Evolutionary conservation across 2,113 vertebrate genomes (phyloP).

Genomic region (Prionailurus bengalensis): DNA sequence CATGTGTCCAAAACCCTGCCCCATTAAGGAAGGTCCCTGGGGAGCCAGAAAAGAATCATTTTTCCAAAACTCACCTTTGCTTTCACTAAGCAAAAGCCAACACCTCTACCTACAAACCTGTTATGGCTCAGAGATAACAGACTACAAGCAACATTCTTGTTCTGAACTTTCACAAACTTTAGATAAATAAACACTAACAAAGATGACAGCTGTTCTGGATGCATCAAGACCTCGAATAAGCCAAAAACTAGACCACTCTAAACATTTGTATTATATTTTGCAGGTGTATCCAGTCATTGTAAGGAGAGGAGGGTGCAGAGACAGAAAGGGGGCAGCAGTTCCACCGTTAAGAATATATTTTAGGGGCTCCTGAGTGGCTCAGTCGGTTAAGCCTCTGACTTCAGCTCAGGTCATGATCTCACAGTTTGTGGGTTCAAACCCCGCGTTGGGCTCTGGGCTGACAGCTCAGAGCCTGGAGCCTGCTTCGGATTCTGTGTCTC

Average conservation of each 20-base stretch:
- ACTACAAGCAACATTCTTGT: background rate
- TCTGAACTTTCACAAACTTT: background rate
- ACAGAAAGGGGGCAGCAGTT: background rate
- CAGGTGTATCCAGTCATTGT: background rate
- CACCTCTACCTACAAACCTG: background rate
- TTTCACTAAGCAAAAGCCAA: background rate
- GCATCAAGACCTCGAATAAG: background rate
- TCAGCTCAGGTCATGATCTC: background rate
- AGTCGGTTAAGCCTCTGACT: background rate
- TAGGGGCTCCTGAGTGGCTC: background rate
- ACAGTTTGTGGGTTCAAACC: background rate
- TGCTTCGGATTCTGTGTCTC: too few relatives aligned
- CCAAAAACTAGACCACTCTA: background rate
- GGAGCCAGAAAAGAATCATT: background rate
- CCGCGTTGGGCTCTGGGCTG: too few relatives aligned
- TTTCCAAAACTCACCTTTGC: constrained; percentile 8
- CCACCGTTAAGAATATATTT: background rate
- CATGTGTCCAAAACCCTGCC: background rate
- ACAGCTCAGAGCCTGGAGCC: too few relatives aligned
- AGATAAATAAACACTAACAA: background rate
- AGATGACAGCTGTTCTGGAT: background rate
- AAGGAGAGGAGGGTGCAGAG: background rate
- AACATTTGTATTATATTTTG: background rate
- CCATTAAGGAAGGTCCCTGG: background rate
- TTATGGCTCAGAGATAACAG: background rate